These are phyloP conservation scores for Pomatostomus ruficeps DNA, from an alignment of 2,113 vertebrate species.

Conservation along the genomic window DNA sequence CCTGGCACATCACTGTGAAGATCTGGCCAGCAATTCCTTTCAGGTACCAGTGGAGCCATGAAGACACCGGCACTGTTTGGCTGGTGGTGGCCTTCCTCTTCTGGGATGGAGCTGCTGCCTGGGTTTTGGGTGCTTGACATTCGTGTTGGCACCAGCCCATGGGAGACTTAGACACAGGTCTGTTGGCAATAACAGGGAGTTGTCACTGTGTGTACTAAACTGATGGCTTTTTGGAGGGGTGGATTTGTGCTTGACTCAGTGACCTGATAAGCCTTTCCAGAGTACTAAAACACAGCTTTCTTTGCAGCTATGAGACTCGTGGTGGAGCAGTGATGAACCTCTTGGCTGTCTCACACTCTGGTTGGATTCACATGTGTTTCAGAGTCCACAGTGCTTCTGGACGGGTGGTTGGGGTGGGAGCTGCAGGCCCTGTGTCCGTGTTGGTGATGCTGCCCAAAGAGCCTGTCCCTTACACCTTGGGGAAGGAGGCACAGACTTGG, in stretches of 20 bases:
- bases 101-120: not conserved
- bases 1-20: not conserved
- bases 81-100: not conserved
- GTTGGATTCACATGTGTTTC: accelerated
- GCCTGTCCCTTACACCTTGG: not conserved
- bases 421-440: accelerated
- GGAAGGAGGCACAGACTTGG: not conserved
- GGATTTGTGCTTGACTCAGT: not conserved
- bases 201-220: not conserved
- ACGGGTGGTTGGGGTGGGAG: accelerated
- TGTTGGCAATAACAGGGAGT: not conserved
- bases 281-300: not conserved
- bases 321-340: not conserved
- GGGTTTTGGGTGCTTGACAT: not conserved
- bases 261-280: not conserved
- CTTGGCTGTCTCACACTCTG: not conserved
- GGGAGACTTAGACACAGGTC: not conserved
- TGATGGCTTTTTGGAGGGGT: not conserved
- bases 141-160: not conserved
- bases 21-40: not conserved
- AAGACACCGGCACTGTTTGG: accelerated
- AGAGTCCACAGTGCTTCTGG: accelerated
- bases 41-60: not conserved
- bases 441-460: not conserved
- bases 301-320: not conserved